A percentile compares a stretch with the other conserved stretches of the same genome.
Evolutionary conservation across 2,797 vertebrate genomes (phyloP).

Genomic region (Pempheris klunzingeri): DNA sequence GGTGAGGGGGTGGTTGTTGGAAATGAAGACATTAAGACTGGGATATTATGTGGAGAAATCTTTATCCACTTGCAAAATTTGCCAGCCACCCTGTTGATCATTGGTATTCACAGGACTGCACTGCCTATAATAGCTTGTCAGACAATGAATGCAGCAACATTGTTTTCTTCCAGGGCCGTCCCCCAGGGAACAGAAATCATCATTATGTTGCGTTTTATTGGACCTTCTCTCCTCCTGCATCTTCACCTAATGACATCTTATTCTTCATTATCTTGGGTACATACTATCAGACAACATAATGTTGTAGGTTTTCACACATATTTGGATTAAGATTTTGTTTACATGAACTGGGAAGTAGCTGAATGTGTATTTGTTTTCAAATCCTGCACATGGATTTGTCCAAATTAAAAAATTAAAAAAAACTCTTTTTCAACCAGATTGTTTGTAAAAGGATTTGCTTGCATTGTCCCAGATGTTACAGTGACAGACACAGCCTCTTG

Average conservation of each 20-base stretch:
- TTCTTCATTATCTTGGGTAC: constrained; percentile 31
- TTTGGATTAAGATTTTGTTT: background rate
- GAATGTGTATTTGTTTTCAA: background rate
- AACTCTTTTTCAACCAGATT: constrained; percentile 40
- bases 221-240: constrained; percentile 55
- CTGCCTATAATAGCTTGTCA: constrained; percentile 69
- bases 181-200: constrained; percentile 70
- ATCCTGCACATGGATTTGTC: constrained; percentile 12
- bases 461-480: constrained; percentile 52
- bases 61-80: constrained; percentile 59
- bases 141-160: constrained; percentile 72
- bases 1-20: constrained; percentile 6
- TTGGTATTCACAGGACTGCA: constrained; percentile 72
- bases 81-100: constrained; percentile 56
- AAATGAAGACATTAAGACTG: constrained; percentile 48
- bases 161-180: constrained; percentile 42
- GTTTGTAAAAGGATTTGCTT: constrained; percentile 54
- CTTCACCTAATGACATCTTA: constrained; percentile 42
- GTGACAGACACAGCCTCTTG: constrained; percentile 30
- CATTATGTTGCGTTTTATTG: constrained; percentile 69
- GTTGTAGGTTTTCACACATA: background rate
- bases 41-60: constrained; percentile 43
- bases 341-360: background rate
- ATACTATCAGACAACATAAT: constrained; percentile 2
- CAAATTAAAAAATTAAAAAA: constrained; percentile 27